These are phyloP conservation scores for Drosophila macrospina DNA, from an alignment of 2,888 invertebrate genomes.

Conservation along the genomic window DNA sequence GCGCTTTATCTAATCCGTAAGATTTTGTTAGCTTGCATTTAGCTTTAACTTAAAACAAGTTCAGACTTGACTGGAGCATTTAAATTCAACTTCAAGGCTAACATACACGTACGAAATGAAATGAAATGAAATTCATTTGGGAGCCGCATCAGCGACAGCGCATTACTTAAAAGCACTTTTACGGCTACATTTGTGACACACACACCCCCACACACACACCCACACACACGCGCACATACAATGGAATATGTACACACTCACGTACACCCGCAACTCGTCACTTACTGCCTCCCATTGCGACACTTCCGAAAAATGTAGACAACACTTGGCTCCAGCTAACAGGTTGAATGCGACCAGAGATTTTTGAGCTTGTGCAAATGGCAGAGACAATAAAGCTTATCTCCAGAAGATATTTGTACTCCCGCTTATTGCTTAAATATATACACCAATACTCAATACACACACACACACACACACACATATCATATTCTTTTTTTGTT, in stretches of 20 bases:
- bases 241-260: constrained; percentile 16
- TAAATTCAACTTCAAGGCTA: constrained; percentile 69
- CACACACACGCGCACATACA: neutral
- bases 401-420: constrained; percentile 9
- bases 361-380: constrained; percentile 61
- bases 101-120: constrained; percentile 57
- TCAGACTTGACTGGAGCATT: constrained; percentile 43
- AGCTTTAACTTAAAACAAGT: constrained; percentile 53
- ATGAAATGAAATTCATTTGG: constrained; percentile 70
- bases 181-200: constrained; percentile 62
- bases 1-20: constrained; percentile 47
- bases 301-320: constrained; percentile 50
- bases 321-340: constrained; percentile 54
- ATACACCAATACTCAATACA: constrained; percentile 3
- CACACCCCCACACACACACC: constrained; percentile 12
- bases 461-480: constrained; percentile 1
- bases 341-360: constrained; percentile 68
- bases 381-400: constrained; percentile 72
- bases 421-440: constrained; percentile 27
- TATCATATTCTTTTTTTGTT: constrained; percentile 20
- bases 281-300: constrained; percentile 42
- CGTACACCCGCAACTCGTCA: constrained; percentile 34
- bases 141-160: constrained; percentile 60
- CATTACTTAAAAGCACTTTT: constrained; percentile 78
- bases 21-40: constrained; percentile 41